These are phyloP conservation scores for Florisuga fusca DNA, from an alignment of 2,797 vertebrate species.

Conservation along the genomic window DNA sequence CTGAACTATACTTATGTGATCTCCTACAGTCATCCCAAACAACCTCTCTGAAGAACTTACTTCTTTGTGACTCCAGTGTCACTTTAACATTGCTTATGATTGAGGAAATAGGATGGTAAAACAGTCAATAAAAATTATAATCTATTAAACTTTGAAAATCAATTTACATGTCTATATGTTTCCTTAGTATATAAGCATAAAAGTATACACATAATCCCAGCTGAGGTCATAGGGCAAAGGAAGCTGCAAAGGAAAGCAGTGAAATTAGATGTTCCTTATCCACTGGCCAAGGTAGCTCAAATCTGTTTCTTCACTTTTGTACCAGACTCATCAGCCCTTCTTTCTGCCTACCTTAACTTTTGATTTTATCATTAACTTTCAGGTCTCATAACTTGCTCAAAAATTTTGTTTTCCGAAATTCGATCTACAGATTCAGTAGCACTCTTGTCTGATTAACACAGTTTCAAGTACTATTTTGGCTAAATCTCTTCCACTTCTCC, in stretches of 20 bases:
- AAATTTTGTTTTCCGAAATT: not conserved
- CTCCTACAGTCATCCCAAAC: not conserved
- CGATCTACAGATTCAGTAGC: accelerated
- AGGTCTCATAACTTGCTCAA: not conserved
- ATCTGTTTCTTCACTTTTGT: not conserved
- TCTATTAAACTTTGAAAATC: not conserved
- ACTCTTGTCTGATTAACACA: not conserved
- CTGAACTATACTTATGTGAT: not conserved
- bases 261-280: not conserved
- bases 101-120: not conserved
- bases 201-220: not conserved
- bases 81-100: not conserved
- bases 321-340: accelerated
- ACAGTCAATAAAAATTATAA: not conserved
- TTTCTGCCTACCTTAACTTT: not conserved
- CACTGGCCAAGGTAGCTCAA: not conserved
- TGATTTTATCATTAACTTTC: not conserved
- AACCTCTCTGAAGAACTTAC: not conserved
- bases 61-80: not conserved
- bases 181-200: not conserved
- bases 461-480: not conserved
- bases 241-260: not conserved
- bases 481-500: not conserved
- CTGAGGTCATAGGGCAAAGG: not conserved
- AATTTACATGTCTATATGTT: not conserved